phyloP scores from a whole-genome alignment of 2,113 vertebrate species.

The Micronycteris hirsuta region DNA sequence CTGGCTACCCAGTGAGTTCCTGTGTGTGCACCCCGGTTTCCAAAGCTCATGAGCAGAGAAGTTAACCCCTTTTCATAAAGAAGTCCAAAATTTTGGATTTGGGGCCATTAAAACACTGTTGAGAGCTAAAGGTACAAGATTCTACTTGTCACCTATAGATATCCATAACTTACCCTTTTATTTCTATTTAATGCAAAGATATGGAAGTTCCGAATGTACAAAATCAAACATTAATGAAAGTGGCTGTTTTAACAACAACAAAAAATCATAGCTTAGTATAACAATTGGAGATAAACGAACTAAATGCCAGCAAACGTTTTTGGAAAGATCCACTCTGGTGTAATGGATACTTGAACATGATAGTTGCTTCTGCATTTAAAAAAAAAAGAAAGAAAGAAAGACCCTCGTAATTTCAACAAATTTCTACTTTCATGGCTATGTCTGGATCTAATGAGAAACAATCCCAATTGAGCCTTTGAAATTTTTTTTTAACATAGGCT shows the following conservation, averaged over 20 bases:
- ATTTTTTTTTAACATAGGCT: not conserved
- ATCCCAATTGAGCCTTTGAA: not conserved
- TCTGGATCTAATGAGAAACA: not conserved
- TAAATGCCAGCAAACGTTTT: not conserved
- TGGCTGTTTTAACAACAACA: not conserved
- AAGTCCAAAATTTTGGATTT: not conserved
- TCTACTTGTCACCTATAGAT: not conserved
- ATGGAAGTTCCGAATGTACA: not conserved
- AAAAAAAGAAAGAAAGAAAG: not conserved
- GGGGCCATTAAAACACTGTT: not conserved
- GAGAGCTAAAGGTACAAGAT: not conserved
- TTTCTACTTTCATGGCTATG: not conserved
- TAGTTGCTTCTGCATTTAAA: not conserved
- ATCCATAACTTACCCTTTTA: not conserved
- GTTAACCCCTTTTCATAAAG: not conserved
- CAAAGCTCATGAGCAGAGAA: not conserved
- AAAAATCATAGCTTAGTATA: not conserved
- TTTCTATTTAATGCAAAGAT: not conserved
- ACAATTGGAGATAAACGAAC: not conserved
- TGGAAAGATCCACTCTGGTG: not conserved
- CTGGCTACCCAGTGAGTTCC: not conserved
- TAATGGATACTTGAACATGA: not conserved
- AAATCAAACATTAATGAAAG: slow-evolving; percentile 21
- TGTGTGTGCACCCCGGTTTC: not conserved
- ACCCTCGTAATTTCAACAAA: not conserved